Conservation (phyloP, 2,888 invertebrate genomes). For the Dysmachus trigonus region DNA sequence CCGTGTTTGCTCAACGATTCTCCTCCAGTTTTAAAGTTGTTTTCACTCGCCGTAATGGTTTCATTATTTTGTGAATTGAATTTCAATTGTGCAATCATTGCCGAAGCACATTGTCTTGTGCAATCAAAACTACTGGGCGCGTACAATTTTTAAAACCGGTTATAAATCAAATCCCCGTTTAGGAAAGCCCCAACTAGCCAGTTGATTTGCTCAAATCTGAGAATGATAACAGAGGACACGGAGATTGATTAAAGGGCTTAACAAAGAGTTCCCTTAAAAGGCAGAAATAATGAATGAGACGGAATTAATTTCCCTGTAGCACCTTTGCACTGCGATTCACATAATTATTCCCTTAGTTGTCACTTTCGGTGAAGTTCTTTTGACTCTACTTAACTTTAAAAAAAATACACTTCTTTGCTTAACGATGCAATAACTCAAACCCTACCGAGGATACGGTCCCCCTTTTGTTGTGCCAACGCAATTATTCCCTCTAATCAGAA, state of each 20-base stretch:
- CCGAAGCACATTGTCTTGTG: not conserved
- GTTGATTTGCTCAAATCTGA: not conserved
- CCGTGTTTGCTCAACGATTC: not conserved
- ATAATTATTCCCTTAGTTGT: constrained; percentile 26
- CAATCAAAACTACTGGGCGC: not conserved
- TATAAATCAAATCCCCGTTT: not conserved
- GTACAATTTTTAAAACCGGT: not conserved
- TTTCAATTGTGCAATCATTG: constrained; percentile 24
- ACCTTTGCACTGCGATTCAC: constrained; percentile 28
- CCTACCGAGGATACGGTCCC: not conserved
- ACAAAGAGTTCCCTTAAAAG: not conserved
- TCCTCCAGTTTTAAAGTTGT: not conserved
- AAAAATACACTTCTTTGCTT: constrained; percentile 1
- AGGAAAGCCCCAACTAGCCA: not conserved
- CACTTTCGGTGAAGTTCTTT: constrained; percentile 19
- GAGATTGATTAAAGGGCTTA: constrained; percentile 21
- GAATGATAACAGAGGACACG: not conserved
- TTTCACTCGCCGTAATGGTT: constrained; percentile 11
- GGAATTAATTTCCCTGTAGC: constrained; percentile 34
- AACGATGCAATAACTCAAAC: constrained; percentile 18
- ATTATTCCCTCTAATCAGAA: not conserved
- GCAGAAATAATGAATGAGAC: constrained; percentile 6
- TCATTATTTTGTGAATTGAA: constrained; percentile 32
- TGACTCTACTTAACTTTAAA: constrained; percentile 7
- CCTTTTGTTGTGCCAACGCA: not conserved